Evolutionary conservation across 2,797 vertebrate species (phyloP), one percentile per base, ranked within the genome.

Genomic region (Clamator glandarius): DNA sequence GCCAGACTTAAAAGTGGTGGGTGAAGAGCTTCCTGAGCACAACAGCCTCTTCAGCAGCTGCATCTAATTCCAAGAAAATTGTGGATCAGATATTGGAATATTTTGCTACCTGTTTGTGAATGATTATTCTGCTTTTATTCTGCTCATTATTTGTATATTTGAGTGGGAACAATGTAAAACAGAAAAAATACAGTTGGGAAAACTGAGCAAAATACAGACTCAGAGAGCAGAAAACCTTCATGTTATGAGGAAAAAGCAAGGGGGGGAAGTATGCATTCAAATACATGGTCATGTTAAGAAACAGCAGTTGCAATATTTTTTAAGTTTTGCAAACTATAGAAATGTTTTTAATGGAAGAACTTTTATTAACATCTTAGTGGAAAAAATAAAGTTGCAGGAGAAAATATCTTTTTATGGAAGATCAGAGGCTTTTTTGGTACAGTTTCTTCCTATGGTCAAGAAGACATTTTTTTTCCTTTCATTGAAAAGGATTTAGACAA

Each of bases 1-100:
- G 83, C 93, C 87, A 75, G 83, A 21, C 54, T 59, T 55, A 51
- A 33, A 91, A 78, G 66, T 50, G 77, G 79, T 88, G 76, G 39
- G 51, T 91, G 70, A 88, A 82, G 69, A 84, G 69, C 18, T 81
- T 84, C 90, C 76, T 48, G 51, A 88, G 62, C 42, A 48, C 73
- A 90, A 3, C 16, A 42, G 25, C 44, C 77, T 79, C 66, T 83
- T 78, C n/a, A 63, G 69, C 76, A 72, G 41, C 35, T 75, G 36
- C n/a, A 33, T 62, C 25, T 62, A 55, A 59, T 64, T 62, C 69
- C 66, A 59, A 3, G 2, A 14, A 42, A 70, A n/a, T 6, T 68
- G 21, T 25, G 42, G 66, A 46, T 55, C 44, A 21, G 23, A 35
- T 48, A 9, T 25, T 69, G 36, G 8, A 63, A 44, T 76, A n/a